Conservation (phyloP, 2,113 vertebrate genomes). For the Pelobates fuscus region DNA sequence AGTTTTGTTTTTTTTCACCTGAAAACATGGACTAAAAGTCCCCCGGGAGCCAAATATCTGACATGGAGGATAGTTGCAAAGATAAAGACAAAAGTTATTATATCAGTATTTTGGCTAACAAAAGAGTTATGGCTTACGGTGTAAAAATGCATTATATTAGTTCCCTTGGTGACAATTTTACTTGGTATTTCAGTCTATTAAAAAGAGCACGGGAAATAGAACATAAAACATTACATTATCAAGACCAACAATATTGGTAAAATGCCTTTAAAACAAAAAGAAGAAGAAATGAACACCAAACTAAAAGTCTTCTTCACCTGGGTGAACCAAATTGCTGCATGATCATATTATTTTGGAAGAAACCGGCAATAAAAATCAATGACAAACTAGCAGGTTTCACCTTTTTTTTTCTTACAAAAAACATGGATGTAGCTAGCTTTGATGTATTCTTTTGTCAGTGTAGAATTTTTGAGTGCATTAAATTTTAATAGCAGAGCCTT, state of each 20-base stretch:
- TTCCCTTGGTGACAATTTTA: neutral
- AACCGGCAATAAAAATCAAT: conserved; percentile 22
- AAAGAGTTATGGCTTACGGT: neutral
- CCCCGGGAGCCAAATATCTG: neutral
- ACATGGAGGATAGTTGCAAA: neutral
- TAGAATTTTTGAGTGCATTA: conserved; percentile 16
- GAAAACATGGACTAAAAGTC: neutral
- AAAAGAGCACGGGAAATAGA: conserved; percentile 11
- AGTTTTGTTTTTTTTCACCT: no score
- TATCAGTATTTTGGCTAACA: neutral
- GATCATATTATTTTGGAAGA: conserved; percentile 13
- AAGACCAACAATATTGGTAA: neutral
- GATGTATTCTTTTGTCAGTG: conserved; percentile 16
- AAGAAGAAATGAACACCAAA: no score
- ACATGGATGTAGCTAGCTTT: neutral
- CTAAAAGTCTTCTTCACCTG: neutral
- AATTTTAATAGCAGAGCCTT: conserved; percentile 22
- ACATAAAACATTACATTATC: conserved; percentile 11
- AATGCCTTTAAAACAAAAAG: neutral
- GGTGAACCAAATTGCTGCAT: neutral
- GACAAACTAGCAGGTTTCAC: conserved; percentile 5
- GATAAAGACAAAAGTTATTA: conserved; percentile 8
- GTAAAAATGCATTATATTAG: neutral
- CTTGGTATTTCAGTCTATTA: neutral
- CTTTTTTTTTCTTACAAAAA: conserved; percentile 2